A percentile compares a stretch with the other conserved stretches of the same genome.
These are phyloP conservation scores for Notechis scutatus DNA, from an alignment of 2,113 vertebrate genomes.

Conservation along the genomic window DNA sequence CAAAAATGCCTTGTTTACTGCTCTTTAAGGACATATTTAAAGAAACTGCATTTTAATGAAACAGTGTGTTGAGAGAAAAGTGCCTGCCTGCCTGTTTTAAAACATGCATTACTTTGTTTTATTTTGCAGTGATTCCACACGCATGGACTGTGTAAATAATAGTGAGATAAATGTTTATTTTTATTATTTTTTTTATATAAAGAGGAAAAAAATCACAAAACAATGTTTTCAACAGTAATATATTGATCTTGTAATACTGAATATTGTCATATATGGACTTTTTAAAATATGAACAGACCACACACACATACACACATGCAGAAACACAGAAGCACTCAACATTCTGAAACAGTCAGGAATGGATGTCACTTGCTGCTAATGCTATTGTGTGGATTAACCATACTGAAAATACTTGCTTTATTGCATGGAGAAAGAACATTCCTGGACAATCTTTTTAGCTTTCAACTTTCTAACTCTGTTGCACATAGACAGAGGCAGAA, in stretches of 20 bases:
- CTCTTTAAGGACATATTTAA: background rate
- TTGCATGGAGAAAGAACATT: slow-evolving; percentile 31
- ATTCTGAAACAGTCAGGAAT: slow-evolving; percentile 8
- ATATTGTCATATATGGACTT: slow-evolving; percentile 58
- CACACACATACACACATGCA: background rate
- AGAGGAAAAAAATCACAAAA: slow-evolving; percentile 44
- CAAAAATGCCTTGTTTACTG: background rate
- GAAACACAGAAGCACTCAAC: slow-evolving; percentile 23
- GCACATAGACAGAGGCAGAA: slow-evolving; percentile 10
- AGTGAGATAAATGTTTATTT: slow-evolving; percentile 83
- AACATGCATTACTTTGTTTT: slow-evolving; percentile 51
- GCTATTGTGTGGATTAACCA: slow-evolving; percentile 55
- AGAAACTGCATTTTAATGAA: slow-evolving; percentile 4
- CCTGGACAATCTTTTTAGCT: slow-evolving; percentile 3
- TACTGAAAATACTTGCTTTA: slow-evolving; percentile 27
- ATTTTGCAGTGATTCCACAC: slow-evolving; percentile 88
- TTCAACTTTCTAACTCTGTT: slow-evolving; percentile 44
- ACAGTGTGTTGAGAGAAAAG: background rate
- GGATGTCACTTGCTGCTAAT: slow-evolving; percentile 41
- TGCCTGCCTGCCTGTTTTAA: slow-evolving; percentile 17
- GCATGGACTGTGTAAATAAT: slow-evolving; percentile 83
- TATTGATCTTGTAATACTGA: slow-evolving; percentile 79
- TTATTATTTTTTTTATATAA: slow-evolving; percentile 74
- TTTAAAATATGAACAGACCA: slow-evolving; percentile 32
- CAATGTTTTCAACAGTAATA: slow-evolving; percentile 80